Evolutionary conservation across 1,140 invertebrate genomes (phyloP).

Genomic region (Drosophila kepulauana): DNA sequence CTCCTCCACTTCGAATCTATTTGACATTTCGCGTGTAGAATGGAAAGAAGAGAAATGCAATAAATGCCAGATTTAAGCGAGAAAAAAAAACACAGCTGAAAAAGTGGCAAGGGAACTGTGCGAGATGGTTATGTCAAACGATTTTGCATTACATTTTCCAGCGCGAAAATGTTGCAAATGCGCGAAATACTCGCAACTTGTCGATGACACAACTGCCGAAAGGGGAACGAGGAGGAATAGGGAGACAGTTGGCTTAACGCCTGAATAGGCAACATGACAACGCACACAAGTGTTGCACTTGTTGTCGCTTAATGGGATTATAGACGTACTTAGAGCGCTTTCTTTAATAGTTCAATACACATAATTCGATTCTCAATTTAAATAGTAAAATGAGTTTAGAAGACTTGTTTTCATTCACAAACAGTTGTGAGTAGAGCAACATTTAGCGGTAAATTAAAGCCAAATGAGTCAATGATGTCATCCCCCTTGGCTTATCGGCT

Average conservation of each 20-base stretch:
- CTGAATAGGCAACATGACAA: constrained; percentile 38
- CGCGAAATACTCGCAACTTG: constrained; percentile 49
- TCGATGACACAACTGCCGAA: neutral
- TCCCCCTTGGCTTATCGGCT: constrained; percentile 30
- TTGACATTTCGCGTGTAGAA: constrained; percentile 46
- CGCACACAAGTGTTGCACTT: constrained; percentile 5
- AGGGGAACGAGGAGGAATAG: too few relatives aligned
- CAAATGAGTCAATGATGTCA: constrained; percentile 68
- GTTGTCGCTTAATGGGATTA: constrained; percentile 20
- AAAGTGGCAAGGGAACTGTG: constrained; percentile 15
- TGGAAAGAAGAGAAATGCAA: constrained; percentile 68
- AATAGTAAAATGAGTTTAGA: neutral
- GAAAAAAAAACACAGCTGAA: constrained; percentile 2
- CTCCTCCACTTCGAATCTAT: constrained; percentile 12
- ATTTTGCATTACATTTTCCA: constrained; percentile 67
- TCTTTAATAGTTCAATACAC: neutral
- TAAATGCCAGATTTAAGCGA: constrained; percentile 66
- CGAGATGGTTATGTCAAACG: constrained; percentile 56
- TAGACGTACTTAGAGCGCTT: neutral
- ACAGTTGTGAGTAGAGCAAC: constrained; percentile 9
- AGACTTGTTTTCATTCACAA: constrained; percentile 32
- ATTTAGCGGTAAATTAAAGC: constrained; percentile 16
- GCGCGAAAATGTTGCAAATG: constrained; percentile 61
- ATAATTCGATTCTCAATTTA: neutral
- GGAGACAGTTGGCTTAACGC: constrained; percentile 17